Percentiles rank a stretch among this genome's conserved stretches.
These are phyloP conservation scores for Harlomillsia oculata DNA, from an alignment of 1,140 invertebrate species.

Conservation along the genomic window DNA sequence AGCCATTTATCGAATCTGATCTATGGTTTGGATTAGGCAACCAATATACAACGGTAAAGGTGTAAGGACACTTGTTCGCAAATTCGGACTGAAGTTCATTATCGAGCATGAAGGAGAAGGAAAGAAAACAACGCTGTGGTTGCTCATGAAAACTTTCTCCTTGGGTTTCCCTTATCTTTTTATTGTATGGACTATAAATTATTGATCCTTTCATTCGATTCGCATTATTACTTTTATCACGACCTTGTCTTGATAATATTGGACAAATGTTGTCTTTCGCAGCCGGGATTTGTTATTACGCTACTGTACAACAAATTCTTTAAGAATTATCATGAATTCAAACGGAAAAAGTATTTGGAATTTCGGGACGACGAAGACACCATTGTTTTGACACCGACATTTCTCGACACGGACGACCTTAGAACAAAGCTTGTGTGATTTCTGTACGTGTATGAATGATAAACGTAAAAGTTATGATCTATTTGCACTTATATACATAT, in stretches of 20 bases:
- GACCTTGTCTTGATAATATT: neutral
- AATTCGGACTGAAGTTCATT: conserved; percentile 25
- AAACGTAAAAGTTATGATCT: too few relatives aligned
- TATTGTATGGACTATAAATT: conserved; percentile 10
- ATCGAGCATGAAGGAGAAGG: conserved; percentile 25
- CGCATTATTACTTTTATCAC: neutral
- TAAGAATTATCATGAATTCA: conserved; percentile 11
- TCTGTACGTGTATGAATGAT: too few relatives aligned
- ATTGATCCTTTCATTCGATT: neutral
- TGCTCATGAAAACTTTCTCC: conserved; percentile 23
- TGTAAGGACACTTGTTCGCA: conserved; percentile 11
- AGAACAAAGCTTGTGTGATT: too few relatives aligned
- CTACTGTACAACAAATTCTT: conserved; percentile 24
- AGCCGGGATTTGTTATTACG: conserved; percentile 25
- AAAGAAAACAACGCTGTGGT: conserved; percentile 20
- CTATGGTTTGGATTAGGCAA: neutral
- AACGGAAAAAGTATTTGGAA: conserved; percentile 15
- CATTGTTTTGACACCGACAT: neutral
- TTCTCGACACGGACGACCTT: too few relatives aligned
- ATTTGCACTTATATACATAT: too few relatives aligned
- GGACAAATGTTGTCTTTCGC: neutral
- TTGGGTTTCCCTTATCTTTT: conserved; percentile 24
- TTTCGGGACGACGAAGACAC: conserved; percentile 4
- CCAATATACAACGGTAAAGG: conserved; percentile 22
- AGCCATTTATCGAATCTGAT: neutral